Conservation (phyloP, 2,888 invertebrate species). For the Phytoseiulus persimilis region DNA sequence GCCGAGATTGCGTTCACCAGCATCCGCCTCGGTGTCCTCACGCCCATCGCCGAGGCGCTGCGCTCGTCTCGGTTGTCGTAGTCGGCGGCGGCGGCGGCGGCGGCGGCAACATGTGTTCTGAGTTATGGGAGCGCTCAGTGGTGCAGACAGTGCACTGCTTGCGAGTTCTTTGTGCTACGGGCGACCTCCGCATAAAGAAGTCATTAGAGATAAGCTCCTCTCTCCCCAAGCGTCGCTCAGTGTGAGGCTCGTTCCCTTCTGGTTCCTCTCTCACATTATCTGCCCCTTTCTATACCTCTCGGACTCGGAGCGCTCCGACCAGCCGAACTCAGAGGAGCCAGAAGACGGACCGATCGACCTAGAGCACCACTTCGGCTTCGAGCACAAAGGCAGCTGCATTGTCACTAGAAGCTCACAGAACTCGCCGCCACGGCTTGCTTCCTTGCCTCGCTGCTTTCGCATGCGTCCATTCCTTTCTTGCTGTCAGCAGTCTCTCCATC, state of each 20-base stretch:
- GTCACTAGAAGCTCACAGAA: background rate
- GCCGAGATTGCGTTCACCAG: background rate
- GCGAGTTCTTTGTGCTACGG: background rate
- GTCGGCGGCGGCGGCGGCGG: background rate
- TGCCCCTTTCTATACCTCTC: background rate
- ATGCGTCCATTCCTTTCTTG: background rate
- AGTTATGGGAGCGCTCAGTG: constrained; percentile 5
- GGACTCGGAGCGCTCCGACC: background rate
- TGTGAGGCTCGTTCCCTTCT: background rate
- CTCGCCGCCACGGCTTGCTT: background rate
- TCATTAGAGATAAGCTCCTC: constrained; percentile 5
- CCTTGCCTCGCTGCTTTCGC: background rate
- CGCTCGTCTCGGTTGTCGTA: background rate
- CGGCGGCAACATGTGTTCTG: background rate
- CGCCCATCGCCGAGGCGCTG: background rate
- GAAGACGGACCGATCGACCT: background rate
- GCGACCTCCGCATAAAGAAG: constrained; percentile 5
- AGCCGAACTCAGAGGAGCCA: background rate
- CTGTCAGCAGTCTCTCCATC: background rate
- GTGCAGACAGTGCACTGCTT: background rate
- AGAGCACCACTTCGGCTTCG: background rate
- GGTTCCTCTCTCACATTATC: background rate
- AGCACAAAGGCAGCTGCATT: background rate
- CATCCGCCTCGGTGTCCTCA: background rate
- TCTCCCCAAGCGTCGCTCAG: background rate